phyloP scores from a whole-genome alignment of 1,140 invertebrate genomes.

The Leguminivora glycinivorella region DNA sequence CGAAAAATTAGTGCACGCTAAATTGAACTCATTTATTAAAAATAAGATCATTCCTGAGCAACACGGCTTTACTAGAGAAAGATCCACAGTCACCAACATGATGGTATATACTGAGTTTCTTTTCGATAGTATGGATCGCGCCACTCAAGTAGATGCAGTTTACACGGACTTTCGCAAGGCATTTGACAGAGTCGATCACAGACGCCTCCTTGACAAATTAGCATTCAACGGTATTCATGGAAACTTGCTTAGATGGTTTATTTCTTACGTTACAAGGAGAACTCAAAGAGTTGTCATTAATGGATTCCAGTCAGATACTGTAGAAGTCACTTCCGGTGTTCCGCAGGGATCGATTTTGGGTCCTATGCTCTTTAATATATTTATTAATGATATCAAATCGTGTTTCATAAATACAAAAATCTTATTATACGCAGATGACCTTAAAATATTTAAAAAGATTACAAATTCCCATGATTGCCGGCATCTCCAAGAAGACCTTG shows the following conservation, averaged over 20 bases:
- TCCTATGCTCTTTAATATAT: conserved; percentile 50
- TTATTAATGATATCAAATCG: conserved; percentile 49
- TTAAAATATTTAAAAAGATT: conserved; percentile 51
- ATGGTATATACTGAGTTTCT: too few relatives aligned
- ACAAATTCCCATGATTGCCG: conserved; percentile 31
- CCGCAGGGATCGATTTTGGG: conserved; percentile 50
- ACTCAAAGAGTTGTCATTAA: conserved; percentile 39
- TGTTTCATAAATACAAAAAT: conserved; percentile 40
- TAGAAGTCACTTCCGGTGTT: conserved; percentile 39
- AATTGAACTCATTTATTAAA: too few relatives aligned
- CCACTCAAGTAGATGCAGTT: too few relatives aligned
- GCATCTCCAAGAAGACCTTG: conserved; percentile 37
- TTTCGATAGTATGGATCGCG: too few relatives aligned
- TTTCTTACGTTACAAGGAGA: conserved; percentile 39
- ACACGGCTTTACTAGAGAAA: too few relatives aligned
- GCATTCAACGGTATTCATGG: conserved; percentile 33
- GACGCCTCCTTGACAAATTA: too few relatives aligned
- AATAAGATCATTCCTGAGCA: too few relatives aligned
- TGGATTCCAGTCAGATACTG: conserved; percentile 29
- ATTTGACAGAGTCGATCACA: too few relatives aligned
- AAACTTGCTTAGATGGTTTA: conserved; percentile 41
- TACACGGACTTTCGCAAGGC: too few relatives aligned
- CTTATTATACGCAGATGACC: conserved; percentile 48
- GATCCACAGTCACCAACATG: too few relatives aligned
- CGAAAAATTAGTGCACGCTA: too few relatives aligned